Conservation (phyloP, 2,113 vertebrate species). For the Steatornis caripensis region DNA sequence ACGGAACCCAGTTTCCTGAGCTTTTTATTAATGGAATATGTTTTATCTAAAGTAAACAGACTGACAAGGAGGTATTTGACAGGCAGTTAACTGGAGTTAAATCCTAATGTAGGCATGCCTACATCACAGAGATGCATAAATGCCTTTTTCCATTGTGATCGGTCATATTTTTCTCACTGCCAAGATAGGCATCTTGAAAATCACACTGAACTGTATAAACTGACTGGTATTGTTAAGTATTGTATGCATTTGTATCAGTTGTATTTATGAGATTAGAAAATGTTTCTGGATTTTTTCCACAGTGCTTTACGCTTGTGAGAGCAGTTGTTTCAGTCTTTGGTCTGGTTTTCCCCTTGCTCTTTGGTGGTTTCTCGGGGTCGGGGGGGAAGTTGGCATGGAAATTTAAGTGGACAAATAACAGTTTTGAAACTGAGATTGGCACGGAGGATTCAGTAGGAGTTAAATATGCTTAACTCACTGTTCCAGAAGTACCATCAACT, state of each 20-base stretch:
- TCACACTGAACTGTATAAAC: not conserved
- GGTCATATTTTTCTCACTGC: not conserved
- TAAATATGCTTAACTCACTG: not conserved
- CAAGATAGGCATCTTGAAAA: not conserved
- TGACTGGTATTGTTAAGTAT: not conserved
- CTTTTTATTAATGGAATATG: not conserved
- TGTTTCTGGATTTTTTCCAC: not conserved
- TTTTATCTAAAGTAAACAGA: not conserved
- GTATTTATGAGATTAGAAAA: not conserved
- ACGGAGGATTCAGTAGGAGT: not conserved
- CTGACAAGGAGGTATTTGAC: not conserved
- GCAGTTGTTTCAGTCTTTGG: not conserved
- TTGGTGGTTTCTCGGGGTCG: not conserved
- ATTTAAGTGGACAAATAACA: not conserved
- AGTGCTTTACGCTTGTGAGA: accelerated
- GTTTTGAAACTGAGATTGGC: not conserved
- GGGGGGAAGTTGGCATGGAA: not conserved
- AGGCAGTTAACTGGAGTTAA: not conserved
- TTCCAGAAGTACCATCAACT: not conserved
- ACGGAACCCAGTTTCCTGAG: not conserved
- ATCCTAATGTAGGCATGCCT: not conserved
- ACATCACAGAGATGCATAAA: not conserved
- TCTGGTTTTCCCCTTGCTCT: not conserved
- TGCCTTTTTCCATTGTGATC: not conserved
- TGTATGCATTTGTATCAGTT: not conserved